Conservation (phyloP, 2,797 vertebrate genomes). For the Spea hammondii region DNA sequence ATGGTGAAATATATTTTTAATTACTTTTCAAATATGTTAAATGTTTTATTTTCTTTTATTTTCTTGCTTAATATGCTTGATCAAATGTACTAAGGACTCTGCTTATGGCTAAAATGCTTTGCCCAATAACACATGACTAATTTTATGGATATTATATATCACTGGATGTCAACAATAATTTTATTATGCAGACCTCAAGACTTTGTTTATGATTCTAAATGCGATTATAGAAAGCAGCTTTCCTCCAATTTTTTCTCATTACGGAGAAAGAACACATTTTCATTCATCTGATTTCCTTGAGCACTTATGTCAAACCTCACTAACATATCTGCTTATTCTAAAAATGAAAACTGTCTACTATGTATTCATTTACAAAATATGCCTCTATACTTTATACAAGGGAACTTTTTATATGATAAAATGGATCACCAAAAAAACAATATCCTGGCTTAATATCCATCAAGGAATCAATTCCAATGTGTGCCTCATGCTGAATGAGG, state of each 20-base stretch:
- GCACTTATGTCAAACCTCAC: not conserved
- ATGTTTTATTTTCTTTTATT: constrained; percentile 64
- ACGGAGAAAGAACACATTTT: constrained; percentile 1
- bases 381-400: not conserved
- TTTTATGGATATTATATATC: constrained; percentile 64
- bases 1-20: constrained; percentile 76
- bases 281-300: constrained; percentile 9
- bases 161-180: constrained; percentile 53
- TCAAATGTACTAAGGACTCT: constrained; percentile 61
- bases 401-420: not conserved
- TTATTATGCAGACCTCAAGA: constrained; percentile 53
- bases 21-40: constrained; percentile 75
- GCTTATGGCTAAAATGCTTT: constrained; percentile 60
- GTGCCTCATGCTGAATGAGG: not conserved
- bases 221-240: constrained; percentile 53
- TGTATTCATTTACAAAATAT: not conserved
- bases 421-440: not conserved
- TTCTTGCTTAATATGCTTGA: constrained; percentile 71
- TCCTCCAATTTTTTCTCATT: constrained; percentile 19
- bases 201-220: constrained; percentile 58
- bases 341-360: not conserved
- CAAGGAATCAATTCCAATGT: not conserved
- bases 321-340: not conserved
- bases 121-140: constrained; percentile 64
- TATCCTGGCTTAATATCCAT: not conserved